Evolutionary conservation across 2,113 vertebrate species (phyloP), one percentile per base, ranked within the genome.

Genomic region (Burhinus oedicnemus): DNA sequence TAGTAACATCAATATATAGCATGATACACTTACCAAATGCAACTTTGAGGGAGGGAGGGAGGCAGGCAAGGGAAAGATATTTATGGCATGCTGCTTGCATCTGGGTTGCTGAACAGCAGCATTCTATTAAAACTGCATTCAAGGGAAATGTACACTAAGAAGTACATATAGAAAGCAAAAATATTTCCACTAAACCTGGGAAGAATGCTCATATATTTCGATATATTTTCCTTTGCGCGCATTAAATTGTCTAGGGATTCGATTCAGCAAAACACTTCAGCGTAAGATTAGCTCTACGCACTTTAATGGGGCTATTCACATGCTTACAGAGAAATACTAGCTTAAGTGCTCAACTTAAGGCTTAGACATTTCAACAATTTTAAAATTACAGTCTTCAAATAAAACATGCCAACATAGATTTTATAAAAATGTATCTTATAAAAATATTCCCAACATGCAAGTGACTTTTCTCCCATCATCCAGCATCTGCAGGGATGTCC

Each of bases 51-150:
- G 19, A 77, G 82, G 16, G 23, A 64, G 11, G 25, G 54, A 75
- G 49, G 49, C 22, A 51, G 12, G 22, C 7, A 12, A 58, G 17
- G 19, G 30, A 21, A 89, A 65, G 47, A 54, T 68, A 84, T 85
- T 64, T 75, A 81, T 80, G 57, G 58, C 15, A 30, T 15, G 10
- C 23, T 87, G 84, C 52, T 62, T 91, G 12, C 42, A 94, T 38
- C 92, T 61, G 49, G 70, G 64, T 30, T 90, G 78, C 57, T 79
- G 61, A 96, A 95, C 45, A 83, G 57, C 62, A 76, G 71, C 87
- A 82, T 77, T 42, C 34, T 38, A 89, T 84, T 79, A 90, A 86
- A 91, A 92, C 68, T 65, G 18, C n/a, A 76, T 95, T 93, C 75
- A 92, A 76, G 66, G 52, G n/a, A 95, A 90, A 90, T 1, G 20